Evolutionary conservation across 2,888 invertebrate species (phyloP), one percentile per base, ranked within the genome.

Genomic region (Ligdia adustata): DNA sequence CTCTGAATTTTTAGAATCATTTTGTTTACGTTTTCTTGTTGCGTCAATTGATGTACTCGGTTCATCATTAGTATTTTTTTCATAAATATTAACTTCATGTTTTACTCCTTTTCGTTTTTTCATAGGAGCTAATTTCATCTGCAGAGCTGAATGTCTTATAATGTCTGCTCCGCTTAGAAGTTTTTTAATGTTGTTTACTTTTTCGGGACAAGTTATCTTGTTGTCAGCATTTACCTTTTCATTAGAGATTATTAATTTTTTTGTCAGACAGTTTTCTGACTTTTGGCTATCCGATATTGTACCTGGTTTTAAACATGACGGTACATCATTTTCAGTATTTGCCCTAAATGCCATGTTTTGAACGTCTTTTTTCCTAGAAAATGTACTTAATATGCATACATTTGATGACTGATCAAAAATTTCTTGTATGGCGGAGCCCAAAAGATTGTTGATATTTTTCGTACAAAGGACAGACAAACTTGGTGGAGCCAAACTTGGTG

Each of bases 51-150:
- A 40, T 32, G 40, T 40, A 40, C 32, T 32, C 32, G 40, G 40
- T 40, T 40, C 40, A 40, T 40, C 32, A 40, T 26, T 40, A 40
- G 40, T 32, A 32, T 40, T 40, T 40, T 40, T 40, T 40, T 31
- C 32, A 40, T 40, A 40, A 40, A 32, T 40, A 40, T 40, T 40
- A 40, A 40, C 40, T 40, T 40, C 40, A 40, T 40, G 40, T 40
- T 40, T 40, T 32, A 40, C 24, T 40, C 32, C 40, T 40, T 40
- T 31, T 32, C 32, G 31, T 40, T 40, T 40, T 40, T 40, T 40
- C 22, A 32, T 26, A 22, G 40, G 24, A 40, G 40, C 40, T 26
- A 40, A 32, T 40, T 40, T 40, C 40, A 40, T 40, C 40, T 31
- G 40, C 40, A 40, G 32, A 40, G 40, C 40, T 40, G 40, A 40